Base-by-base conservation (phyloP, 1,140 invertebrate genomes). In the Theocolax elegans region DNA sequence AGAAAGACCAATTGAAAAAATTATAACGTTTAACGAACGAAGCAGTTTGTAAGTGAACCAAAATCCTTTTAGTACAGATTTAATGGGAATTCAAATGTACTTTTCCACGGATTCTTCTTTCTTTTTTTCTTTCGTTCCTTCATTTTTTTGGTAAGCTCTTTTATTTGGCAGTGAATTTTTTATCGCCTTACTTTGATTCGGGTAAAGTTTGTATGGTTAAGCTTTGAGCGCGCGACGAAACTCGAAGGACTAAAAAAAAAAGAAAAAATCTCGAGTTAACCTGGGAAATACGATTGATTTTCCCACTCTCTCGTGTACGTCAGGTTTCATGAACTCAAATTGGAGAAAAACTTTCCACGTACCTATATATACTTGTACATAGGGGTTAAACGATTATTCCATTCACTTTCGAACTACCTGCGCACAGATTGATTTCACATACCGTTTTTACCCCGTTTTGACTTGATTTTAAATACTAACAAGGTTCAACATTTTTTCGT, bases 151-250 rank as follows among this genome's bases (percentile, higher is more conserved):
- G 9, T 6, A 29, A 60, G 25, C 23, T 31, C 13, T 59, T 53
- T 60, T 46, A 60, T 60, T 60, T 48, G 44, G 23, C 60, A 17
- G 4, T 63, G 60, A 63, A 63, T 63, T 63, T 63, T 63, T 63
- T 63, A 63, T 48, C 60, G 23, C 12, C 21, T 8, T 25, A 65
- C 49, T 65, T 38, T 48, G 29, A 23, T 40, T 40, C n/a, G 15
- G 35, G 38, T 1, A 65, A 65, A 65, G 48, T 65, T 65, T 51
- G 31, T 19, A 35, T 40, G 49, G 62, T 53, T 65, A 40, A 53
- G 49, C 60, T 53, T 65, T 53, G 49, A 65, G 46, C 27, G 46
- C 27, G 62, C 27, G 29, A 23, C 46, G 27, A 65, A 51, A 51
- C 48, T 51, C 21, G 9, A 31, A n/a, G n/a, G n/a, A 51, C 31